Evolutionary conservation across 2,113 vertebrate species (phyloP), one percentile per base, ranked within the genome.

Genomic region (Sphyrna mokarran): DNA sequence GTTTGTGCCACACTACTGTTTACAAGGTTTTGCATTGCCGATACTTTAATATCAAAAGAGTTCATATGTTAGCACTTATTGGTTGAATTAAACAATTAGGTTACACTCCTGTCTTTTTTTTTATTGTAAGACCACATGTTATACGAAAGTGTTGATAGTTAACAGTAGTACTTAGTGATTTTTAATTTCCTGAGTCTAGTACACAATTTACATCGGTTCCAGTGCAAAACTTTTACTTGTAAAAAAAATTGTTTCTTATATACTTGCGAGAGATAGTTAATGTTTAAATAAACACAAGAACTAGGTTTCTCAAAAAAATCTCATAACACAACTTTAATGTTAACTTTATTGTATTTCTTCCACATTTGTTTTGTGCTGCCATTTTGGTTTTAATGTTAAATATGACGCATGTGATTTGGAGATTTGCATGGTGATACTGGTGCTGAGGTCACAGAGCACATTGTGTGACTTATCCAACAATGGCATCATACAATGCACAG

Each of bases 61-160:
- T 95, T 95, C 96, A 96, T 97, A 97, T 96, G 97, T 98, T 98
- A 98, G 98, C 98, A 98, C 97, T 98, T 98, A 98, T 98, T 97
- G 98, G 97, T 98, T 98, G 98, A 97, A 97, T 97, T 97, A 96
- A 97, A 97, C 96, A 97, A 96, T 48, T 95, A 95, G 96, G 96
- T 96, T 96, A 96, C 97, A 97, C 96, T 96, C 97, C 97, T 97
- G 97, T 96, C 96, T 97, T 97, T 97, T 97, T 97, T 97, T 98
- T 97, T 98, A 96, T 97, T 96, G 97, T 98, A 98, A 97, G 97
- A 97, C 97, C 96, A 97, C 96, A 97, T 98, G 97, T 98, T 97
- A 97, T 98, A 97, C 96, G 97, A 97, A 96, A 97, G 97, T 98
- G 97, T 96, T 96, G 97, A 98, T 98, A 97, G 97, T 97, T 98